These are phyloP conservation scores for Ceyx erithaca DNA, from an alignment of 2,797 vertebrate genomes.

Conservation along the genomic window DNA sequence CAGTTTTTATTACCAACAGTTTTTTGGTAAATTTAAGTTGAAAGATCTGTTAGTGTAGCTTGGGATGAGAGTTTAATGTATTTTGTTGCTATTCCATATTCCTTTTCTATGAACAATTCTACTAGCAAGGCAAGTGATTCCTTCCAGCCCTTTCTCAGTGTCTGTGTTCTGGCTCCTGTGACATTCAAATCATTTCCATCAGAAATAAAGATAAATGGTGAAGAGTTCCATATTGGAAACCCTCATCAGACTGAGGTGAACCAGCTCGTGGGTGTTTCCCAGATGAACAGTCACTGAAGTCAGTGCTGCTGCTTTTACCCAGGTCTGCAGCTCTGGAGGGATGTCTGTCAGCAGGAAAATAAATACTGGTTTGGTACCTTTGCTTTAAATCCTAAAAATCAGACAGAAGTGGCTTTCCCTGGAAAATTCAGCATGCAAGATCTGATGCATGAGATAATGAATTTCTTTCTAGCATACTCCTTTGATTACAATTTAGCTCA, in stretches of 20 bases:
- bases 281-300: neutral
- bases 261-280: neutral
- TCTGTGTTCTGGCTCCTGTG: neutral
- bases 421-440: neutral
- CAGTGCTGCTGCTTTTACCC: neutral
- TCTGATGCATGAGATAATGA: neutral
- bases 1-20: neutral
- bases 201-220: neutral
- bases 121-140: neutral
- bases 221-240: neutral
- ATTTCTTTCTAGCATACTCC: neutral
- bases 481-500: neutral
- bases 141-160: neutral
- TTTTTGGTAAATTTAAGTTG: neutral
- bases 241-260: neutral
- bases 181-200: neutral
- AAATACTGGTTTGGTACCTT: neutral
- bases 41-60: neutral
- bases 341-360: neutral
- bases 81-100: neutral
- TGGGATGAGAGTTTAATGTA: neutral
- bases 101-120: neutral
- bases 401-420: neutral
- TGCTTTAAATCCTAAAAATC: neutral
- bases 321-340: neutral